Evolutionary conservation across 2,113 vertebrate genomes (phyloP).

Genomic region (Pavo muticus): DNA sequence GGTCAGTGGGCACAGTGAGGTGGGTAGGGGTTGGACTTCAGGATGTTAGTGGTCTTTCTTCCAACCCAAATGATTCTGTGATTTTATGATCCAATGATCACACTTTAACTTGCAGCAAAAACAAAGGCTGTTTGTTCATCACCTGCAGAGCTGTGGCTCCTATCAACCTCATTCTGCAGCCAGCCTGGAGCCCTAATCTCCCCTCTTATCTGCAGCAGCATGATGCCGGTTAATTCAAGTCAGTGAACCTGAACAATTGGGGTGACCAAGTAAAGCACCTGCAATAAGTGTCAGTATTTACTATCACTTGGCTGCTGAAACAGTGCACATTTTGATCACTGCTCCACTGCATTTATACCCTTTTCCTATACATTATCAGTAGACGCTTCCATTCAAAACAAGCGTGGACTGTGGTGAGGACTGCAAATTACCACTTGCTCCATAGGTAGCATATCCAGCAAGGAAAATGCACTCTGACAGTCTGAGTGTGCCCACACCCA

Average conservation of each 20-base stretch:
- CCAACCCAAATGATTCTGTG: too few species aligned
- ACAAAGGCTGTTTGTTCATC: neutral
- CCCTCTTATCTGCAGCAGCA: neutral
- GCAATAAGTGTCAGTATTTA: neutral
- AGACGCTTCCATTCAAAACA: neutral
- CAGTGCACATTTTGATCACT: neutral
- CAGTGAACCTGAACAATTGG: neutral
- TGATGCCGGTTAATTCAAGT: neutral
- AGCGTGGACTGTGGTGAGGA: neutral
- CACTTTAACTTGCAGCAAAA: neutral
- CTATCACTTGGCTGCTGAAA: neutral
- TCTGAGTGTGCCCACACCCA: slow-evolving; percentile 34
- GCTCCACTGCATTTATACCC: neutral
- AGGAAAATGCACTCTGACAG: neutral
- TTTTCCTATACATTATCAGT: neutral
- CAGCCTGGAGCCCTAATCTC: neutral
- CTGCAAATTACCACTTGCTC: neutral
- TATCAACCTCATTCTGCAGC: neutral
- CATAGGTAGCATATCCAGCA: neutral
- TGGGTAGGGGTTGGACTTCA: too few species aligned
- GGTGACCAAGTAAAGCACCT: neutral
- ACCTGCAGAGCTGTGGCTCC: neutral
- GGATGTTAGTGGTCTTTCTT: too few species aligned
- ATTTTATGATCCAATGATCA: neutral
- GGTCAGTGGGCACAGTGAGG: too few species aligned